phyloP scores from a whole-genome alignment of 53 echinoderm and acorn worm species.

The Actinopyga echinites region DNA sequence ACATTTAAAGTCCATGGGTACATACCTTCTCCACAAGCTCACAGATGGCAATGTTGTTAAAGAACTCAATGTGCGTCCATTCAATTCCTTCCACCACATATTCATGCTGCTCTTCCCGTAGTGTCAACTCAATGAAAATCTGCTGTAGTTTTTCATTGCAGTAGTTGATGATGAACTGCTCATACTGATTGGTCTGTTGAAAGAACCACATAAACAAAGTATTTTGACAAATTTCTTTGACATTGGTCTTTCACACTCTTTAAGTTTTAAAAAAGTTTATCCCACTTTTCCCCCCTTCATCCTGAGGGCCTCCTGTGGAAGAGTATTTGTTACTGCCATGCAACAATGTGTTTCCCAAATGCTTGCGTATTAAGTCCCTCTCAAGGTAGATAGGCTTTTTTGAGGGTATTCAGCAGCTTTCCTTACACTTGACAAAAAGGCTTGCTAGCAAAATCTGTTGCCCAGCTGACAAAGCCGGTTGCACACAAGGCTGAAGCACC shows the following conservation, averaged over 20 bases:
- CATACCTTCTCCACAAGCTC: conserved; percentile 93
- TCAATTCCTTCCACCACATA: conserved; percentile 92
- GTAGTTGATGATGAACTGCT: conserved; percentile 99
- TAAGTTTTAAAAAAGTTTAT: too few species aligned
- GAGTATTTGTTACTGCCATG: too few species aligned
- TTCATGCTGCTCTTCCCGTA: conserved; percentile 89
- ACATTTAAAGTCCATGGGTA: background rate
- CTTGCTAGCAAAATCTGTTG: too few species aligned
- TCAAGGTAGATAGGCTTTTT: too few species aligned
- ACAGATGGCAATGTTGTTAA: conserved; percentile 94
- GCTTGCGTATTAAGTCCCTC: too few species aligned
- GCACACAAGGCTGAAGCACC: too few species aligned
- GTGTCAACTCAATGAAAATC: conserved; percentile 96
- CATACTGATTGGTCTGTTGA: conserved; percentile 77
- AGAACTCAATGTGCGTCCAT: conserved; percentile 95
- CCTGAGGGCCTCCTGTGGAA: too few species aligned
- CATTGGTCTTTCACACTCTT: background rate
- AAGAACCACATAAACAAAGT: background rate
- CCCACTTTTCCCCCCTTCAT: too few species aligned
- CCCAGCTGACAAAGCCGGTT: too few species aligned
- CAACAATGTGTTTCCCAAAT: too few species aligned
- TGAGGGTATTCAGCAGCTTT: too few species aligned
- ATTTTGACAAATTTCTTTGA: background rate
- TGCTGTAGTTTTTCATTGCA: conserved; percentile 99
- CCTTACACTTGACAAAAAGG: too few species aligned